phyloP scores from a whole-genome alignment of 2,113 vertebrate species.

The human (Homo sapiens) region GRCh38 chr3:9317001-9317500 shows the following conservation, averaged over 20 bases:
- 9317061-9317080: conserved; percentile 81
- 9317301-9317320: conserved; percentile 12
- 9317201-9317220: conserved; percentile 42
- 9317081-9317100: conserved; percentile 83
- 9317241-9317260: conserved; percentile 80
- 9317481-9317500: neutral
- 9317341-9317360: neutral
- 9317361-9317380: conserved; percentile 38
- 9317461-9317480: neutral
- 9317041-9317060: conserved; percentile 68
- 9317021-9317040: conserved; percentile 65
- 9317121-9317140: conserved; percentile 68
- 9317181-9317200: conserved; percentile 52
- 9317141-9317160: conserved; percentile 77
- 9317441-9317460: conserved; percentile 35
- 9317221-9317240: conserved; percentile 76
- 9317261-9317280: conserved; percentile 80
- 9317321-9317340: conserved; percentile 54
- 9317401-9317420: neutral
- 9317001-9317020: conserved; percentile 76
- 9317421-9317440: neutral
- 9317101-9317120: conserved; percentile 76
- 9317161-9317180: conserved; percentile 71
- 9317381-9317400: neutral
- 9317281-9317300: conserved; percentile 54